phyloP scores from a whole-genome alignment of 2,888 invertebrate species.

The Hedya salicella region DNA sequence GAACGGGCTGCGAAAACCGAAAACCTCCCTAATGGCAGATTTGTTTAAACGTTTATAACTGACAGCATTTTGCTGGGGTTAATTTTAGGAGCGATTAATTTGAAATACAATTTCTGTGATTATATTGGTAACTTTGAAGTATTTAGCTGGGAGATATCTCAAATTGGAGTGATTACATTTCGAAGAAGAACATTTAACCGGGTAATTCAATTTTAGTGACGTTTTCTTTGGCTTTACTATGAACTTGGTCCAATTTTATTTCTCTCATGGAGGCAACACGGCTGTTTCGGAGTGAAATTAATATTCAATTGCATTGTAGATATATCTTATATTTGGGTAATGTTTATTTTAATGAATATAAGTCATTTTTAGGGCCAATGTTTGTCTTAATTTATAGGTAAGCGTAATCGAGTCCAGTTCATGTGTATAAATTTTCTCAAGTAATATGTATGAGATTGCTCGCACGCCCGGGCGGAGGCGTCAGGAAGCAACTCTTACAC shows the following conservation, averaged over 20 bases:
- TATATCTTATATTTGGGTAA: too few relatives aligned
- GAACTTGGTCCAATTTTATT: not conserved
- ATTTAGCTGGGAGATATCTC: conserved; percentile 30
- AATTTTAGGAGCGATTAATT: conserved; percentile 22
- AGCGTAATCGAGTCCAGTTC: not conserved
- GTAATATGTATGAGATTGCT: conserved; percentile 21
- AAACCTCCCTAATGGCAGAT: conserved; percentile 20
- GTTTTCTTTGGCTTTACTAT: conserved; percentile 6
- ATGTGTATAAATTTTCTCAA: conserved; percentile 15
- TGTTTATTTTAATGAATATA: conserved; percentile 12
- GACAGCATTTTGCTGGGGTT: conserved; percentile 5
- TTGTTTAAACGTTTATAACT: conserved; percentile 28
- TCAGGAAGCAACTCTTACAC: not conserved
- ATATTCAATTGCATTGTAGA: not conserved
- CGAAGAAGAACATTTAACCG: conserved; percentile 24
- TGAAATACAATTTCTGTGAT: conserved; percentile 33
- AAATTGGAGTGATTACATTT: conserved; percentile 31
- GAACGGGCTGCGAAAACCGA: conserved; percentile 3
- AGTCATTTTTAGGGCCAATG: not conserved
- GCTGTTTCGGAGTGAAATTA: not conserved
- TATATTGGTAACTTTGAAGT: conserved; percentile 37
- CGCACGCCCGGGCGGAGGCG: not conserved
- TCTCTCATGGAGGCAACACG: not conserved
- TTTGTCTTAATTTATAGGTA: not conserved
- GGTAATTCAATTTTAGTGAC: conserved; percentile 34